These are phyloP conservation scores for Cataglyphis rosenhaueri DNA, from an alignment of 2,888 invertebrate genomes.

Conservation along the genomic window DNA sequence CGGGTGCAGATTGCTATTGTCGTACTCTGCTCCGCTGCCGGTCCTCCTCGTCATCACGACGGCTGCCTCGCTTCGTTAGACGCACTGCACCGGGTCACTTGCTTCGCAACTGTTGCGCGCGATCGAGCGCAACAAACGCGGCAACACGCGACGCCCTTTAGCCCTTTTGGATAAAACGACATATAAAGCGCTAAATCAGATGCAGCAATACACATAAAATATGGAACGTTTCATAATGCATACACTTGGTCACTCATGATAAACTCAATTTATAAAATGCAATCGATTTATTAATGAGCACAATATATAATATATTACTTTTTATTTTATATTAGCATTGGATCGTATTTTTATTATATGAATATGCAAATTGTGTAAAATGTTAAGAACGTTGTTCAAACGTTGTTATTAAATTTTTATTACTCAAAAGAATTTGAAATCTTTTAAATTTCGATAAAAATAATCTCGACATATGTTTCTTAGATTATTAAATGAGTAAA, in stretches of 20 bases:
- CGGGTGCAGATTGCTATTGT: conserved; percentile 69
- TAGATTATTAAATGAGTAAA: not conserved
- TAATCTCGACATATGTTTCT: not conserved
- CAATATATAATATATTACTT: not conserved
- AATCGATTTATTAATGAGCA: not conserved
- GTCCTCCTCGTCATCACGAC: conserved; percentile 17
- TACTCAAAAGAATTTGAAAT: not conserved
- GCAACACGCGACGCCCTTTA: conserved; percentile 39
- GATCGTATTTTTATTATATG: not conserved
- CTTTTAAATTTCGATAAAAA: not conserved
- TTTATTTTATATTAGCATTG: not conserved
- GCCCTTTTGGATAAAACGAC: conserved; percentile 1
- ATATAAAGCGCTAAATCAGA: conserved; percentile 10
- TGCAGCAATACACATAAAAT: conserved; percentile 5
- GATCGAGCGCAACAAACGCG: conserved; percentile 51
- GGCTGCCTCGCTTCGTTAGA: conserved; percentile 17
- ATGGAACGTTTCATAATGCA: not conserved
- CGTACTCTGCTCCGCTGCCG: conserved; percentile 20
- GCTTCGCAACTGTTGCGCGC: conserved; percentile 43
- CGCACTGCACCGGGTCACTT: conserved; percentile 5
- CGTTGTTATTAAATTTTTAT: conserved; percentile 16
- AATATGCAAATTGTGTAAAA: not conserved
- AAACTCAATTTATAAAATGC: conserved; percentile 2
- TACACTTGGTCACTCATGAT: not conserved
- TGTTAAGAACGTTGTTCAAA: not conserved